Base-by-base conservation (phyloP, 2,113 vertebrate genomes). In the Motacilla alba region DNA sequence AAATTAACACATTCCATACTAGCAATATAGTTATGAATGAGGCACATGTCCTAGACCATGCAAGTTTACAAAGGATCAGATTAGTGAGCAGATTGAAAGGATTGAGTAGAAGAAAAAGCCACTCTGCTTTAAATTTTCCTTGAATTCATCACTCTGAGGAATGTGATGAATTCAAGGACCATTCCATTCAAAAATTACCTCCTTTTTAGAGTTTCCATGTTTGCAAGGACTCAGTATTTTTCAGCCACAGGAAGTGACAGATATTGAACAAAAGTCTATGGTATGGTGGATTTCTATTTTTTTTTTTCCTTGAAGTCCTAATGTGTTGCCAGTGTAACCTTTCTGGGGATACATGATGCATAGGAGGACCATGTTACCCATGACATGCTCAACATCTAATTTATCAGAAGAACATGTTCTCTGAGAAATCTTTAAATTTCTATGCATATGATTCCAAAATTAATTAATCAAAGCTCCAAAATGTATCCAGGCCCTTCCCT, bases 401-500 rank as follows among this genome's bases (percentile, higher is more conserved):
- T 60, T 5, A 0, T 19, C 22, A 37, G 41, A 77, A 59, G 11
- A 66, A 70, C 14, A 21, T 15, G 15, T 59, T 74, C 11, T 59
- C 64, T 59, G 16, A 64, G 28, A 85, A 59, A 11, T 55, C 27
- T 39, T 74, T 43, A 52, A 10, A 56, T 58, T 86, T 79, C 19
- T 31, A 24, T 50, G 10, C 9, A 37, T 56, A 43, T 47, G 19
- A 62, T 26, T 66, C 8, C 18, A 89, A 79, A 18, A 62, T 12
- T 11, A 79, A 66, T 62, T 43, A 37, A 72, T 15, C 3, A 1
- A 67, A 86, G 15, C 15, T 13, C 23, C n/a, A 31, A 41, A 52
- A 47, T 26, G 0, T 33, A 44, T 39, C 7, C 7, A 3, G 21
- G 13, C 4, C 3, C 24, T 72, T 62, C 9, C 6, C 18, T 72